A percentile compares a stretch with the other conserved stretches of the same genome.
Conservation (phyloP, 1,140 invertebrate species). For the Phocides pigmalion region DNA sequence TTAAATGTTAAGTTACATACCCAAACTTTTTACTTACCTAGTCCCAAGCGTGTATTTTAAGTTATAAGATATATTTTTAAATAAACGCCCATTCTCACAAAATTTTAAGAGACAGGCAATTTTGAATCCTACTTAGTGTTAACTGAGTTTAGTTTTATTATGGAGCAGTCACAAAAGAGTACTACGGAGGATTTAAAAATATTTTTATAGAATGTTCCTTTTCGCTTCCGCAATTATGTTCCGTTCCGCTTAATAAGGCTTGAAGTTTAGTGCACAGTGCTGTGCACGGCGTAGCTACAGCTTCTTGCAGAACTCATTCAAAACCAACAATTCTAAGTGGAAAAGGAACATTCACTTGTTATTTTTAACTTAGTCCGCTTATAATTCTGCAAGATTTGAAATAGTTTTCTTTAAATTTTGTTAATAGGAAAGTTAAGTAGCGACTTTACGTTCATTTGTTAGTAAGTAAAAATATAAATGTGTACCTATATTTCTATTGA, state of each 20-base stretch:
- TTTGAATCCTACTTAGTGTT: background rate
- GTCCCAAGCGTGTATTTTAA: no score
- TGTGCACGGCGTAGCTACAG: constrained; percentile 5
- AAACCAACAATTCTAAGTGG: constrained; percentile 15
- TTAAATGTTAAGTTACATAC: no score
- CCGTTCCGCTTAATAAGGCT: constrained; percentile 31
- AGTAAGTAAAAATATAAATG: no score
- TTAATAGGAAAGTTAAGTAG: no score
- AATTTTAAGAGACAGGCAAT: background rate
- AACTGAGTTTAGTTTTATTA: background rate
- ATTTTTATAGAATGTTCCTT: constrained; percentile 28
- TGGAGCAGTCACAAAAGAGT: background rate
- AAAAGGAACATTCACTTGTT: constrained; percentile 21
- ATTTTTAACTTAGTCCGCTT: constrained; percentile 18
- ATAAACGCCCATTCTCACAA: no score
- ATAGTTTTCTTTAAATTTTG: background rate
- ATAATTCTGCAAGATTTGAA: constrained; percentile 22
- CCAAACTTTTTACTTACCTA: no score
- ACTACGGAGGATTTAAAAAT: constrained; percentile 17
- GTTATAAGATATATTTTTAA: no score
- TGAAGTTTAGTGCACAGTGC: constrained; percentile 18
- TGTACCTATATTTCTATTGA: no score
- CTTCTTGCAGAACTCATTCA: constrained; percentile 25
- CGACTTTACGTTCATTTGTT: no score
- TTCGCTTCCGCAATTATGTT: constrained; percentile 36